Base-by-base conservation (phyloP, 2,113 vertebrate species). In the Morone chrysops region DNA sequence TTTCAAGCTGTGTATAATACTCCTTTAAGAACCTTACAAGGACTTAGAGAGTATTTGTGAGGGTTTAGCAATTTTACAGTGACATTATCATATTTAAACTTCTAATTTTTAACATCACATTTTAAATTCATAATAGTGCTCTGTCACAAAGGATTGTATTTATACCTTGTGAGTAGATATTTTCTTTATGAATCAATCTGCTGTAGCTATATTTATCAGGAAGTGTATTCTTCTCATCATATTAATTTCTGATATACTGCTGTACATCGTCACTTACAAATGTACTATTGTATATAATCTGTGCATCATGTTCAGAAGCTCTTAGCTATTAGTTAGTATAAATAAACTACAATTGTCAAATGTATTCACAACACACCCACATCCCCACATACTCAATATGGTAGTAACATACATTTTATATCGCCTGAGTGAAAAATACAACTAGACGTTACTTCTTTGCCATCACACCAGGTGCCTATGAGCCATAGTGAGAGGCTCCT, bases 1-100 rank as follows among this genome's bases (percentile, higher is more conserved):
- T 75, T 78, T 82, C 20, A 82, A 68, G 70, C 71, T 63, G 62
- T 6, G 13, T 20, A 43, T 79, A 53, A 85, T 70, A 81, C 78
- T 75, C 70, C 69, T 77, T 22, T 79, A 85, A 82, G 79, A 88
- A 85, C 51, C 69, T 82, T 75, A 83, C 51, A 70, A 73, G 76
- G 63, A 83, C 50, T 80, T 79, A 85, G 18, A 40, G 54, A 79
- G 86, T 36, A 85, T 88, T 82, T 82, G 72, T 77, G 68, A 74
- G 68, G 62, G 68, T 66, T 89, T 68, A 78, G 16, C 2, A 4
- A 50, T 67, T 81, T 83, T 47, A 70, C 41, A 70, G 25, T 41
- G 61, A 76, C 66, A 79, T 62, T 81, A 71, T 70, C 70, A 81
- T 63, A 72, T 61, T 76, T 56, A 62, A 70, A 79, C 36, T 40